Evolutionary conservation across 2,888 invertebrate genomes (phyloP), one percentile per base, ranked within the genome.

Genomic region (Euspilapteryx auroguttella): DNA sequence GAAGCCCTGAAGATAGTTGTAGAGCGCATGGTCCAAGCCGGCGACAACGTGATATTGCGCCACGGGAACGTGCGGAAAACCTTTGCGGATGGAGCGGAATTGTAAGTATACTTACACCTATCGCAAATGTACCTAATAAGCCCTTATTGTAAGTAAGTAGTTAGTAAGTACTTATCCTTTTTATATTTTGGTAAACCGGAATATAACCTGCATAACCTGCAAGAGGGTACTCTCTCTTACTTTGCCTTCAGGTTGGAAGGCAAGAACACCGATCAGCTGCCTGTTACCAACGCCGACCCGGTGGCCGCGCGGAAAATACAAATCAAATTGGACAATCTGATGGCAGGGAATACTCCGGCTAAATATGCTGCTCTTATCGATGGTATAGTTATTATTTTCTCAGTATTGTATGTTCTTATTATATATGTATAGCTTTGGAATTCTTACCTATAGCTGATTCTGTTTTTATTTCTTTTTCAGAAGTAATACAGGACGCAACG

Each of bases 281-380:
- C 30, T 2, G 59, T 56, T 1, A 23, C 40, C 3, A 42, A 37
- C 12, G 53, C 50, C 1, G 69, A 73, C 29, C 65, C 68, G 0
- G 62, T 71, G 2, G 66, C 57, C 2, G 38, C 53, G 1, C 50
- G 68, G 21, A 73, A 73, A 38, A 53, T 73, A 37, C 58, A 68
- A 41, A 53, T 68, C 14, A 71, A 66, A 43, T 45, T 71, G 1
- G 34, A 40, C 12, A 51, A 47, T 30, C 37, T 68, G 24, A 56
- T 68, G 55, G 31, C 35, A n/a, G 37, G n/a, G n/a, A n/a, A n/a
- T n/a, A n/a, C n/a, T n/a, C n/a, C n/a, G n/a, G n/a, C n/a, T n/a
- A n/a, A n/a, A n/a, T n/a, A n/a, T n/a, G n/a, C n/a, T n/a, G n/a
- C n/a, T n/a, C n/a, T n/a, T n/a, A n/a, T n/a, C n/a, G n/a, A n/a